Evolutionary conservation across 2,888 invertebrate genomes (phyloP).

Genomic region (Orthosia gracilis): DNA sequence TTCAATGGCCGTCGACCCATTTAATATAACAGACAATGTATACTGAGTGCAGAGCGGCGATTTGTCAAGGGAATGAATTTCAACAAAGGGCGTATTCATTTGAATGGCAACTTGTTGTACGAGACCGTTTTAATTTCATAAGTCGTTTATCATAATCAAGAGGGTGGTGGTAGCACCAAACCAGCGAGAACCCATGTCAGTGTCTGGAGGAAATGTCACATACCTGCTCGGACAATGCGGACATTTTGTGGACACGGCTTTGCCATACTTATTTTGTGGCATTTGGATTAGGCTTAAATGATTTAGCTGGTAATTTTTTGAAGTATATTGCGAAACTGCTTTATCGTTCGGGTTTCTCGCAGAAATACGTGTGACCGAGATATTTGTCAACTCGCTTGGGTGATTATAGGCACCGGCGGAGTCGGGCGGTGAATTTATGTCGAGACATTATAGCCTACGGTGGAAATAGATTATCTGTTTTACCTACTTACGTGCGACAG

Average conservation of each 20-base stretch:
- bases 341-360: slow-evolving; percentile 52
- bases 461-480: slow-evolving; percentile 71
- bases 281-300: slow-evolving; percentile 67
- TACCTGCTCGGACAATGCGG: slow-evolving; percentile 86
- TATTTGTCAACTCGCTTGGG: slow-evolving; percentile 71
- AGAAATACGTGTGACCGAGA: slow-evolving; percentile 68
- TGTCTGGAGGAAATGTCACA: slow-evolving; percentile 89
- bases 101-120: slow-evolving; percentile 90
- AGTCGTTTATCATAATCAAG: slow-evolving; percentile 91
- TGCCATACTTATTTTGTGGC: slow-evolving; percentile 68
- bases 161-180: slow-evolving; percentile 67
- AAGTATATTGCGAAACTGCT: slow-evolving; percentile 46
- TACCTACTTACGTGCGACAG: slow-evolving; percentile 68
- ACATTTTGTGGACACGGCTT: slow-evolving; percentile 79
- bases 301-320: slow-evolving; percentile 61
- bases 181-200: slow-evolving; percentile 86
- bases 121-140: slow-evolving; percentile 91
- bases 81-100: slow-evolving; percentile 89
- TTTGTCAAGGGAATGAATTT: slow-evolving; percentile 90
- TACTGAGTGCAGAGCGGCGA: slow-evolving; percentile 85
- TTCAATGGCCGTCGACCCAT: slow-evolving; percentile 85
- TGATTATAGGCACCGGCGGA: slow-evolving; percentile 70
- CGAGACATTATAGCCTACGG: slow-evolving; percentile 69
- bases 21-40: slow-evolving; percentile 88
- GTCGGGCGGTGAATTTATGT: slow-evolving; percentile 68